Conservation (phyloP, 2,113 vertebrate genomes). For the Calidris pugnax region DNA sequence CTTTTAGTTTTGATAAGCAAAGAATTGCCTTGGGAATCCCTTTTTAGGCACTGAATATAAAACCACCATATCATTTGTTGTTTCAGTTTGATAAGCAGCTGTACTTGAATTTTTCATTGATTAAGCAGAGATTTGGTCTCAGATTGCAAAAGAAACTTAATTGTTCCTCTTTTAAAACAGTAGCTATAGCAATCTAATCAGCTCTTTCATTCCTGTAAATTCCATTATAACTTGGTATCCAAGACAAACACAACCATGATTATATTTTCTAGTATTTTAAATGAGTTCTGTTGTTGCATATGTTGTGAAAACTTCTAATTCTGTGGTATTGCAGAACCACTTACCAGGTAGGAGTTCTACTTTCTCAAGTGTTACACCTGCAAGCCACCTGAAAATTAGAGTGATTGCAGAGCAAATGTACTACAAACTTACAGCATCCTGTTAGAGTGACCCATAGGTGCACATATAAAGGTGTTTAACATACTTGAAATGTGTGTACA, state of each 20-base stretch:
- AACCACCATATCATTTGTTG: not conserved
- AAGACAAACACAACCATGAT: not conserved
- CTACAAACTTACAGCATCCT: not conserved
- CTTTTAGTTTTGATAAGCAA: conserved; percentile 22
- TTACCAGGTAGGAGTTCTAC: not conserved
- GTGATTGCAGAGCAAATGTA: not conserved
- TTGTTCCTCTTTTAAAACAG: not conserved
- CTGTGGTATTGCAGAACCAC: not conserved
- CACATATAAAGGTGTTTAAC: not conserved
- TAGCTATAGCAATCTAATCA: not conserved
- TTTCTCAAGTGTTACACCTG: not conserved
- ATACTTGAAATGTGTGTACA: not conserved
- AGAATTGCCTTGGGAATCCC: not conserved
- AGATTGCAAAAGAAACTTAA: not conserved
- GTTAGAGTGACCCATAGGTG: not conserved
- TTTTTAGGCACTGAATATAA: not conserved
- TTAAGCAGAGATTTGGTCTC: not conserved
- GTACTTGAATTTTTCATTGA: conserved; percentile 10
- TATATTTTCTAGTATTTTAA: not conserved
- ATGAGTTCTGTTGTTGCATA: not conserved
- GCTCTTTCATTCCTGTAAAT: not conserved
- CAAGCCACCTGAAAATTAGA: not conserved
- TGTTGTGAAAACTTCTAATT: not conserved
- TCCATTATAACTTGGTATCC: not conserved
- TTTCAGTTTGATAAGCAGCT: not conserved